Conservation (phyloP, 2,797 vertebrate genomes). For the Sciurus vulgaris region DNA sequence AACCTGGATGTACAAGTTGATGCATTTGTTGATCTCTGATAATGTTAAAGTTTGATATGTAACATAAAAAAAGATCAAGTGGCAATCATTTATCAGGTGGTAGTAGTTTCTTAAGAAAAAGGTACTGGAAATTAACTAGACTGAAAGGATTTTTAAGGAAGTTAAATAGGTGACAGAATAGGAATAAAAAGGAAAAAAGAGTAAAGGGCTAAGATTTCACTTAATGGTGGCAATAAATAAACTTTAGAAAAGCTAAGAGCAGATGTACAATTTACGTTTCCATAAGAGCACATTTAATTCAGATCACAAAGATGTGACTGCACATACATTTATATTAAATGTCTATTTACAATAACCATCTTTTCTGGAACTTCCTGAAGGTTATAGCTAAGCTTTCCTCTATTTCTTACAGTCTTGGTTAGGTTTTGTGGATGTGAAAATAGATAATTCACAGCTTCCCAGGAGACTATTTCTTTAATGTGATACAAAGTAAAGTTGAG, state of each 20-base stretch:
- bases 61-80: not conserved
- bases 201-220: not conserved
- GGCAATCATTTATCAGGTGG: not conserved
- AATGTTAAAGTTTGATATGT: not conserved
- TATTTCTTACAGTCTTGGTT: not conserved
- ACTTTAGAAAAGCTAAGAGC: not conserved
- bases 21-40: not conserved
- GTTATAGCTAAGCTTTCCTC: not conserved
- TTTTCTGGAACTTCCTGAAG: not conserved
- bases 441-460: conserved; percentile 11
- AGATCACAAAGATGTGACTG: not conserved
- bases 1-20: not conserved
- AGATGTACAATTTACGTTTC: not conserved
- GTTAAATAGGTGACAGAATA: not conserved
- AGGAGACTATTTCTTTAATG: not conserved
- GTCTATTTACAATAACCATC: not conserved
- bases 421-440: not conserved
- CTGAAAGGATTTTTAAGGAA: not conserved
- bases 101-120: not conserved
- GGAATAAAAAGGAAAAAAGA: not conserved
- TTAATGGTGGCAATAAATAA: not conserved
- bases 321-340: not conserved
- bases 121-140: not conserved
- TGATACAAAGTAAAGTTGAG: not conserved
- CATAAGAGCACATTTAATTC: not conserved